Conservation (phyloP, 1,140 invertebrate genomes). For the Choristoneura fumiferana region DNA sequence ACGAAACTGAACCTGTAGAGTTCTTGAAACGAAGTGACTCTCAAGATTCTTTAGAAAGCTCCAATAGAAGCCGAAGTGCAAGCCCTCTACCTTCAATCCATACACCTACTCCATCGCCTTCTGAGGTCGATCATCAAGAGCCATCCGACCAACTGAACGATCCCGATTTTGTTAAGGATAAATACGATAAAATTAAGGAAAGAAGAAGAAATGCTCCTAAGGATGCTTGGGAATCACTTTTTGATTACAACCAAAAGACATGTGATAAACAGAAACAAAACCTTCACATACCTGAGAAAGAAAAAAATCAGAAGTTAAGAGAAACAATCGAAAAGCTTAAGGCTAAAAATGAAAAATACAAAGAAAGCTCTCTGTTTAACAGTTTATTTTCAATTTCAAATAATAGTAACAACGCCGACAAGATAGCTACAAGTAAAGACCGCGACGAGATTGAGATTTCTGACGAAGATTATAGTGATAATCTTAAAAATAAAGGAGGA, state of each 20-base stretch:
- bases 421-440: constrained; percentile 41
- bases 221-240: constrained; percentile 62
- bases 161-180: constrained; percentile 75
- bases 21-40: constrained; percentile 43
- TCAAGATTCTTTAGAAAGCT: constrained; percentile 64
- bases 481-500: constrained; percentile 48
- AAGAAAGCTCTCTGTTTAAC: constrained; percentile 64
- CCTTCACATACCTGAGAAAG: constrained; percentile 65
- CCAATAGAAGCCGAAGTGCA: constrained; percentile 68
- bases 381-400: constrained; percentile 46
- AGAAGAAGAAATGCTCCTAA: constrained; percentile 78
- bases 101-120: constrained; percentile 59
- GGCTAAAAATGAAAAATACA: constrained; percentile 80
- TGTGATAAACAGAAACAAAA: constrained; percentile 62
- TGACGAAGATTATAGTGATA: constrained; percentile 53
- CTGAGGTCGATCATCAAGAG: constrained; percentile 37
- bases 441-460: constrained; percentile 39
- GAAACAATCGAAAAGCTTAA: constrained; percentile 84
- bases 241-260: constrained; percentile 61
- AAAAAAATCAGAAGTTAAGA: constrained; percentile 79
- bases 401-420: constrained; percentile 42
- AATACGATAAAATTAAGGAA: constrained; percentile 83
- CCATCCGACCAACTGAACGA: constrained; percentile 44
- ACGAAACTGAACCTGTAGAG: constrained; percentile 41
- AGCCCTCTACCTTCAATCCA: constrained; percentile 69